These are phyloP conservation scores for Geophilus truncorum DNA, from an alignment of 2,888 invertebrate genomes.

Conservation along the genomic window DNA sequence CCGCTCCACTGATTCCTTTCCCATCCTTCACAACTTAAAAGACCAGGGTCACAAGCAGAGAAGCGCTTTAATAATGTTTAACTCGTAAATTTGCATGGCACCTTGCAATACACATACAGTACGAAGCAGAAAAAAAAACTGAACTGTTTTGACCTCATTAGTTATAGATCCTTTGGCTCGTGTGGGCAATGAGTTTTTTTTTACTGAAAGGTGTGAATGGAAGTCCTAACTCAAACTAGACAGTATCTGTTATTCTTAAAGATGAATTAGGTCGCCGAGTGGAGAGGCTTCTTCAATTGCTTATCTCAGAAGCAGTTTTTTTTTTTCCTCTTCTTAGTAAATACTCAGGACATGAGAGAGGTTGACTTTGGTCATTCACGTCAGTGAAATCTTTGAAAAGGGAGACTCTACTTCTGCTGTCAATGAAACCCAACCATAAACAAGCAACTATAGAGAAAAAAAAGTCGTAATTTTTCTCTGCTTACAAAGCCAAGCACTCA, in stretches of 20 bases:
- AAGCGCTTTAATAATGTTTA: constrained; percentile 25
- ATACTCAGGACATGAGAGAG: constrained; percentile 6
- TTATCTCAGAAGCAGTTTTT: constrained; percentile 2
- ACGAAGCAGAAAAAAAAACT: neutral
- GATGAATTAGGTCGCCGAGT: constrained; percentile 2
- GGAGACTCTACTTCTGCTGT: neutral
- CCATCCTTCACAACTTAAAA: constrained; percentile 18
- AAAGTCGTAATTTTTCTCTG: constrained; percentile 14
- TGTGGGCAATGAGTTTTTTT: constrained; percentile 28
- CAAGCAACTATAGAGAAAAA: neutral
- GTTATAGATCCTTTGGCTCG: constrained; percentile 30
- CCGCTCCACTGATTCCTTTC: constrained; percentile 7
- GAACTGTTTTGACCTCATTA: constrained; percentile 31
- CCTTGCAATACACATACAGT: constrained; percentile 13
- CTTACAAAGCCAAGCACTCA: neutral
- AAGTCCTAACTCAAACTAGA: constrained; percentile 3
- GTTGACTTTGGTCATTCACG: constrained; percentile 25
- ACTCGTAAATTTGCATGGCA: constrained; percentile 30
- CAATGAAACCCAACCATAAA: constrained; percentile 19
- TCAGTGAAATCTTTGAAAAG: constrained; percentile 20
- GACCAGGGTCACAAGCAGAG: constrained; percentile 11
- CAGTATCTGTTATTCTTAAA: constrained; percentile 17
- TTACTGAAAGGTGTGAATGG: neutral
- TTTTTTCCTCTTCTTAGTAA: neutral
- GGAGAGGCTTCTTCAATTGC: constrained; percentile 22